Evolutionary conservation across 2,113 vertebrate genomes (phyloP).

Genomic region (Tachysurus fulvidraco): DNA sequence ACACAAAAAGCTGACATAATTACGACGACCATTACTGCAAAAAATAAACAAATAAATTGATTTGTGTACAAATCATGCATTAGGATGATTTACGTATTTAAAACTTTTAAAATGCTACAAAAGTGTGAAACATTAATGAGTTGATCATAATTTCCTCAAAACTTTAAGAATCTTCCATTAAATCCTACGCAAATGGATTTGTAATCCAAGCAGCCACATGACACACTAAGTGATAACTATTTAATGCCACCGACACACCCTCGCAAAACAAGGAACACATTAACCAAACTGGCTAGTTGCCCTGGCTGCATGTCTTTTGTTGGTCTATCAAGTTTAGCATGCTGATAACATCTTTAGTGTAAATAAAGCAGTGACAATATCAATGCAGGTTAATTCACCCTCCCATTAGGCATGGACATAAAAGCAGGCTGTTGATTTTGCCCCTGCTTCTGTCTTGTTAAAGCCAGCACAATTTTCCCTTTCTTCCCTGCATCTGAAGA

Average conservation of each 20-base stretch:
- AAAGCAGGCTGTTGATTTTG: background rate
- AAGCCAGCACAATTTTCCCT: background rate
- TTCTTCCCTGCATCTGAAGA: background rate
- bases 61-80: no score
- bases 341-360: slow-evolving; percentile 32
- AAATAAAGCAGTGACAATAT: slow-evolving; percentile 16
- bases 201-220: background rate
- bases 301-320: slow-evolving; percentile 10
- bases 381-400: background rate
- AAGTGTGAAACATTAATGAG: background rate
- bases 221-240: background rate
- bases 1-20: no score
- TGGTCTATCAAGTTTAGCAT: background rate
- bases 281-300: background rate
- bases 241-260: slow-evolving; percentile 15
- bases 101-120: no score
- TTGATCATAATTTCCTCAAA: background rate
- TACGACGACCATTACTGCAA: background rate
- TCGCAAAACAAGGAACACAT: background rate
- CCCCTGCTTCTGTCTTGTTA: background rate
- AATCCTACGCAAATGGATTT: background rate
- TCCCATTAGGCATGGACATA: slow-evolving; percentile 21
- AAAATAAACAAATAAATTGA: background rate
- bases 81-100: no score
- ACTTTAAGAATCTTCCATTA: background rate